phyloP scores from a whole-genome alignment of 2,113 vertebrate species.

The Pygoscelis adeliae region DNA sequence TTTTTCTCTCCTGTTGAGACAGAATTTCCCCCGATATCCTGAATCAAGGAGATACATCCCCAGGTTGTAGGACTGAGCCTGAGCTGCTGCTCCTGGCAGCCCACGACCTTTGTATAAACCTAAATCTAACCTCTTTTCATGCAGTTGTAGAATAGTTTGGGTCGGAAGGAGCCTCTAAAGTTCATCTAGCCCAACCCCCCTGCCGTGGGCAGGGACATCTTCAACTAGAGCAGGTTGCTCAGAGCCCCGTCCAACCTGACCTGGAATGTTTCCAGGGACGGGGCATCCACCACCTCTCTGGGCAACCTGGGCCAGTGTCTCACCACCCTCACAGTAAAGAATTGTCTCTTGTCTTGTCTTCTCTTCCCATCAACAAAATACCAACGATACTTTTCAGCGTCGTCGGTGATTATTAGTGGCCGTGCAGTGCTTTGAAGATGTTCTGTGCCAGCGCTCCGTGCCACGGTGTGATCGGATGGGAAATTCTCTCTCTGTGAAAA shows the following conservation, averaged over 20 bases:
- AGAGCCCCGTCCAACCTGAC: neutral
- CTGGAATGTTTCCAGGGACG: neutral
- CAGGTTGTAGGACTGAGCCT: neutral
- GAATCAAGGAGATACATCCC: neutral
- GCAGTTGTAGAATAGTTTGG: neutral
- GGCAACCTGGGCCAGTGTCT: fast-evolving
- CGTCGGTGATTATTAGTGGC: too few species aligned
- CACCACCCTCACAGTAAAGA: too few species aligned
- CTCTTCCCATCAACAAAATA: neutral
- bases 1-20: neutral
- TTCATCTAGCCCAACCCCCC: fast-evolving
- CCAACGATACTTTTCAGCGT: neutral
- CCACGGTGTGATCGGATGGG: neutral
- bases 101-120: neutral
- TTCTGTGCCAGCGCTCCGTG: neutral
- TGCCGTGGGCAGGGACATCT: neutral
- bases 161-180: neutral
- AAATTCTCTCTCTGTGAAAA: too few species aligned
- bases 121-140: neutral
- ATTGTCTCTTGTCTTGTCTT: neutral
- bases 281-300: neutral
- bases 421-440: neutral
- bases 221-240: neutral
- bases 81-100: neutral
- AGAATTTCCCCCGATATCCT: neutral